Evolutionary conservation across 2,888 invertebrate genomes (phyloP), one percentile per base, ranked within the genome.

Genomic region (Alitta virens): DNA sequence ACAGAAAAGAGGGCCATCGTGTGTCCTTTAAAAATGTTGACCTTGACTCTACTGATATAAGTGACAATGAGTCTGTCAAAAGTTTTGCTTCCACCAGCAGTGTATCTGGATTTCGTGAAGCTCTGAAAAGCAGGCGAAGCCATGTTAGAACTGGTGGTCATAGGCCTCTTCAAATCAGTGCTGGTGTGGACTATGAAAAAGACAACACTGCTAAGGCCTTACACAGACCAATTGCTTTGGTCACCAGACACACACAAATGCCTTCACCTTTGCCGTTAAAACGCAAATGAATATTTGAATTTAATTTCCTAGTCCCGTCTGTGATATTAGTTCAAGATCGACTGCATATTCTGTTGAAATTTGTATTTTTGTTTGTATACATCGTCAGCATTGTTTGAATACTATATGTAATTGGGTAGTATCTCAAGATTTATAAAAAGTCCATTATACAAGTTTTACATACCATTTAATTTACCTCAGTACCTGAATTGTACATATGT

Each of bases 181-280:
- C 55, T 5, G 38, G 51, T n/a, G 50, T 50, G 40, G 33, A 33
- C 33, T 33, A 33, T 33, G 33, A 33, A 12, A 55, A 55, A 12
- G 56, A 56, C 24, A 33, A 56, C 23, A 33, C 33, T 33, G 7
- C 5, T 33, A n/a, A n/a, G n/a, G 5, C 33, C 33, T 23, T 61
- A 9, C 55, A 56, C 38, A 5, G 56, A 27, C 61, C 61, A 12
- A 38, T 56, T 18, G 61, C 61, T 27, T 46, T 61, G 61, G 56
- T 61, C 2, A 61, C 61, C 9, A 26, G 61, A 38, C 61, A 61
- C 23, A 61, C 61, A 1, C 61, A 61, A 26, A 26, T 56, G 42
- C 56, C 61, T 1, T 61, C 61, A 16, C 61, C 61, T 12, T 21
- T 46, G n/a, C 21, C 21, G 9, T 46, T n/a, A 5, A 46, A 46